Evolutionary conservation across 2,113 vertebrate species (phyloP), one percentile per base, ranked within the genome.

Genomic region (Hyla sarda): DNA sequence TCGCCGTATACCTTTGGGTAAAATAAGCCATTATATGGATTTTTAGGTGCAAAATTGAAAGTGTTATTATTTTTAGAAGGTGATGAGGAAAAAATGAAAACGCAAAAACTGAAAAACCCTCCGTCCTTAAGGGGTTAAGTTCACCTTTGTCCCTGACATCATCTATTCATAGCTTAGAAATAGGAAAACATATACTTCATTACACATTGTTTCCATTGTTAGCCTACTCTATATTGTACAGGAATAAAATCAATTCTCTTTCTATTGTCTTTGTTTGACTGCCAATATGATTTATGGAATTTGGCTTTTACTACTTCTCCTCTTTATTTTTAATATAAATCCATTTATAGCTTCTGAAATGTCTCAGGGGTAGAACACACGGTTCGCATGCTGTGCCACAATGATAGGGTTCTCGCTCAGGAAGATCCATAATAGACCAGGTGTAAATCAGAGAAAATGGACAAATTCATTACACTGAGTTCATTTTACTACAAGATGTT

Each of bases 241-340:
- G 47, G 4, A 76, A 30, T 28, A 3, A 76, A 76, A 76, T 76
- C 73, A 52, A 52, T 50, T 45, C 3, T 69, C 32, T 37, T 41
- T 50, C 45, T 48, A 47, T 45, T 50, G 37, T 76, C 45, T 76
- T 76, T 76, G 73, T 76, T 52, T 76, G 73, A 50, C 73, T 76
- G 73, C 48, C 73, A 52, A 50, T 48, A 76, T 76, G 73, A 76
- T 76, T 76, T 76, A 76, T 76, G 45, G 25, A 48, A 76, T 76
- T 76, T n/a, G 16, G 73, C 23, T 50, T 52, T 76, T 76, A 0
- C 73, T 50, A 50, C 37, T 17, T 75, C 41, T 37, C 41, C 2
- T 25, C 14, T 17, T 48, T 48, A 14, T 75, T 47, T 17, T 75
- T 72, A 21, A 23, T 41, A 72, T 14, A 75, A 75, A 47, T 48